Conservation (phyloP, 2,113 vertebrate genomes). For the Microtus montanus region DNA sequence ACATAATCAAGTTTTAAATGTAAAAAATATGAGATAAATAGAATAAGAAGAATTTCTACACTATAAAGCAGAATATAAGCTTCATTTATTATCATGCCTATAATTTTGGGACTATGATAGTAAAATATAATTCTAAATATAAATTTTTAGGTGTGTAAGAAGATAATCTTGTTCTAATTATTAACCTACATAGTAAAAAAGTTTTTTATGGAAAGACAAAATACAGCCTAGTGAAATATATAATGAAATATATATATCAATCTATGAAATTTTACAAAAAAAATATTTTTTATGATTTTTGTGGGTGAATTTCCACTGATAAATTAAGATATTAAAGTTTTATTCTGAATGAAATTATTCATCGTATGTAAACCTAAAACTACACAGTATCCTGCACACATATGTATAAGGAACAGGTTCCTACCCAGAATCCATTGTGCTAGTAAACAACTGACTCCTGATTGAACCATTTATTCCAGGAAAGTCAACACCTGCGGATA, state of each 20-base stretch:
- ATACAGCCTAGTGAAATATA: neutral
- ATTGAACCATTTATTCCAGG: neutral
- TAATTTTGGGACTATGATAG: neutral
- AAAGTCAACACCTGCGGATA: neutral
- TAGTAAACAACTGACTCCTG: neutral
- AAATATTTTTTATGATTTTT: neutral
- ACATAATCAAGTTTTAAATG: neutral
- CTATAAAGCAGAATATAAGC: neutral
- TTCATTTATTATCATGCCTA: neutral
- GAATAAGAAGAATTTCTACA: neutral
- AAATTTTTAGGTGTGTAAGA: neutral
- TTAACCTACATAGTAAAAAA: neutral
- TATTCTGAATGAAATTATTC: neutral
- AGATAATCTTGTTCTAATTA: conserved; percentile 3
- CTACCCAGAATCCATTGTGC: neutral
- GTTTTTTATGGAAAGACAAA: neutral
- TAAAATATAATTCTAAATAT: conserved; percentile 6
- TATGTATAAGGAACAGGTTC: neutral
- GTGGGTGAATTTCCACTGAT: neutral
- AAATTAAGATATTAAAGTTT: neutral
- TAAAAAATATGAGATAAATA: neutral
- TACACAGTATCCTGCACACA: neutral
- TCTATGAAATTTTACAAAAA: neutral
- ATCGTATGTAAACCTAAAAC: neutral
- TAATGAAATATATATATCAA: neutral